Evolutionary conservation across 2,113 vertebrate species (phyloP).

Genomic region (Synodontis membranacea): DNA sequence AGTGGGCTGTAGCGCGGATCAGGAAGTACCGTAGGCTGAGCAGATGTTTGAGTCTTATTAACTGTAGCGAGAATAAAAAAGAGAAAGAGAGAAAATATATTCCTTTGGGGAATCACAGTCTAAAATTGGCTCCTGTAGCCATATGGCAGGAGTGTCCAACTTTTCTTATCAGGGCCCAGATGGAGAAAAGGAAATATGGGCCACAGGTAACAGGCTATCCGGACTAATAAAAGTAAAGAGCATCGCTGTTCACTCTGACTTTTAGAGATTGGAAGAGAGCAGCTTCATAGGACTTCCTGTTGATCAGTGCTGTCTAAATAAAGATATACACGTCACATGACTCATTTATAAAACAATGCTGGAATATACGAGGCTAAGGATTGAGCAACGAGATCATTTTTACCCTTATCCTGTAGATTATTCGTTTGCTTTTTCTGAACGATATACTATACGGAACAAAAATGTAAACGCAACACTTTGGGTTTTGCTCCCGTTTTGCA

Average conservation of each 20-base stretch:
- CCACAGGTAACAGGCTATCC: conserved; percentile 4
- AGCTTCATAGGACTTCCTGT: not conserved
- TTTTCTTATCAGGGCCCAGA: not conserved
- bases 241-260: not conserved
- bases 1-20: not conserved
- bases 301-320: not conserved
- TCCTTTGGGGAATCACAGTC: conserved; percentile 58
- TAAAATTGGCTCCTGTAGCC: conserved; percentile 49
- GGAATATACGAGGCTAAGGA: not conserved
- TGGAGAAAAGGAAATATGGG: not conserved
- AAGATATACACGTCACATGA: not conserved
- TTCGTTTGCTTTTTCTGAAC: not conserved
- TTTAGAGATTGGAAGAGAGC: not conserved
- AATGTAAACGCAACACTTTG: no score
- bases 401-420: not conserved
- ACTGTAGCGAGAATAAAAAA: conserved; percentile 67
- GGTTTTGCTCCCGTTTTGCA: no score
- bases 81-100: conserved; percentile 46
- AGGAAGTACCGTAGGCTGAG: conserved; percentile 68
- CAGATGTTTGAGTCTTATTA: conserved; percentile 73
- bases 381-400: not conserved
- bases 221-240: not conserved
- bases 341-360: not conserved
- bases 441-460: no score
- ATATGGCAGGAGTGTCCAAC: conserved; percentile 58